phyloP scores from a whole-genome alignment of 2,113 vertebrate species.

The Rynchops niger region DNA sequence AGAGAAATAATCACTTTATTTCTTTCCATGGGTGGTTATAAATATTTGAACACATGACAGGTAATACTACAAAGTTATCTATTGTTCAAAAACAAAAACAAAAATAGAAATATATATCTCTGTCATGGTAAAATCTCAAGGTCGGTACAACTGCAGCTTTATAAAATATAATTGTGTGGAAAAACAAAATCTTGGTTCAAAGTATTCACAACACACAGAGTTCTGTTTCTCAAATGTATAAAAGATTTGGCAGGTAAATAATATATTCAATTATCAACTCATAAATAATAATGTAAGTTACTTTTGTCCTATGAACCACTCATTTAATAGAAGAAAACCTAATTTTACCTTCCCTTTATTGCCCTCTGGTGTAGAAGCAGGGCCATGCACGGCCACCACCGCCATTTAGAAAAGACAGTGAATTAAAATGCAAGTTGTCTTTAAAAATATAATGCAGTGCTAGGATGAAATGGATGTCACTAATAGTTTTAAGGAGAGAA shows the following conservation, averaged over 20 bases:
- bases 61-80: not conserved
- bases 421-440: accelerated
- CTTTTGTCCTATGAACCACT: not conserved
- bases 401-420: accelerated
- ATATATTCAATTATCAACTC: not conserved
- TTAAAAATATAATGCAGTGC: accelerated
- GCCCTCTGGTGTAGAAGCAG: conserved; percentile 30
- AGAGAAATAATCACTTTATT: not conserved
- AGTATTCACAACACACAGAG: too few relatives aligned
- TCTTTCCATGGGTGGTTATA: not conserved
- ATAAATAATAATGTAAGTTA: not conserved
- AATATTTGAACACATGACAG: not conserved
- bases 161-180: not conserved
- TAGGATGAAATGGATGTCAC: not conserved
- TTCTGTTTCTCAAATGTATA: not conserved
- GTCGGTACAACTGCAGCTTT: not conserved
- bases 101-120: not conserved
- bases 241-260: not conserved
- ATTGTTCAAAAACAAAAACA: not conserved
- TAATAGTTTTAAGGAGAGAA: accelerated
- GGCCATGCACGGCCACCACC: not conserved
- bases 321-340: not conserved
- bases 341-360: conserved; percentile 39
- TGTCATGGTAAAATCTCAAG: not conserved
- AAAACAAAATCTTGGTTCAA: not conserved